phyloP scores from a whole-genome alignment of 2,113 vertebrate species.

The Seriola quinqueradiata region DNA sequence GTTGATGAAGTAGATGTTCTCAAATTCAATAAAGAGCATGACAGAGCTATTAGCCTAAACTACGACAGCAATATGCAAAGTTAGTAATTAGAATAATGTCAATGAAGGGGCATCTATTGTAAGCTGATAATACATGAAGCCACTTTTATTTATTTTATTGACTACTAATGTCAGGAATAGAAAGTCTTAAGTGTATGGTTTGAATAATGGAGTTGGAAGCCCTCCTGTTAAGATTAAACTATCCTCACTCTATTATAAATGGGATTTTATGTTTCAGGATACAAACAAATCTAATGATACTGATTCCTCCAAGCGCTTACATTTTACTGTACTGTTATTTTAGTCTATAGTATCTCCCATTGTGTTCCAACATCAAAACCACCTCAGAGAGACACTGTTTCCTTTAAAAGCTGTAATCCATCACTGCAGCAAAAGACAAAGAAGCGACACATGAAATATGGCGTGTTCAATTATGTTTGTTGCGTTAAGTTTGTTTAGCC shows the following conservation, averaged over 20 bases:
- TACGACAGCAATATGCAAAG: background rate
- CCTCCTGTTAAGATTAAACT: constrained; percentile 50
- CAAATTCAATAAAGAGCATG: too few species aligned
- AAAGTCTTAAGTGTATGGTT: constrained; percentile 27
- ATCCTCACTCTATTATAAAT: constrained; percentile 28
- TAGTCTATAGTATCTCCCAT: background rate
- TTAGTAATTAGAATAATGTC: constrained; percentile 20
- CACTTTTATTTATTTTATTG: constrained; percentile 26
- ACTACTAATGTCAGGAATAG: constrained; percentile 32
- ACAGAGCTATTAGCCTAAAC: too few species aligned
- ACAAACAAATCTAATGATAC: background rate
- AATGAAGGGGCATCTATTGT: constrained; percentile 11
- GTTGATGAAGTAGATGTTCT: too few species aligned
- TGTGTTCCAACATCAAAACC: constrained; percentile 40
- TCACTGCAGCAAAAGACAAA: constrained; percentile 39
- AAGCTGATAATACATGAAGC: constrained; percentile 15
- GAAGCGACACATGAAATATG: constrained; percentile 37
- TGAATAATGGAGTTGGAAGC: constrained; percentile 31
- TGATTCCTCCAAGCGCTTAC: background rate
- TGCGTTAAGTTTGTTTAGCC: constrained; percentile 43
- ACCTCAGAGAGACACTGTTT: constrained; percentile 39
- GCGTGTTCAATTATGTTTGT: constrained; percentile 1
- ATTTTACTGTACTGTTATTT: constrained; percentile 13
- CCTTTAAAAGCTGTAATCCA: constrained; percentile 59
- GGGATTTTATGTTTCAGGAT: constrained; percentile 8